Base-by-base conservation (phyloP, 2,888 invertebrate genomes). In the Homarus gammarus region DNA sequence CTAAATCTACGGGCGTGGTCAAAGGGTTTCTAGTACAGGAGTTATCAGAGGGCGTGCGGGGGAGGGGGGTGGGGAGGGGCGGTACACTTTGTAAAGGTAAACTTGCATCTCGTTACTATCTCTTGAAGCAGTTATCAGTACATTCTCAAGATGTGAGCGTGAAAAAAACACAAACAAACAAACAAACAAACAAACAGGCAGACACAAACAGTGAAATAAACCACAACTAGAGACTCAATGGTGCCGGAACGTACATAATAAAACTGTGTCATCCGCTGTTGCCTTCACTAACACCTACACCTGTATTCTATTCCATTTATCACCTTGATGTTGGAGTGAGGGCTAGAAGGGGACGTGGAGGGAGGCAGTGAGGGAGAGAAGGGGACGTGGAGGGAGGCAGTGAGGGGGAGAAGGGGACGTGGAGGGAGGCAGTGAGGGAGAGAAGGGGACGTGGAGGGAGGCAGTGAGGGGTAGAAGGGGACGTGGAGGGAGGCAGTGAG, bases 141-240 rank as follows among this genome's bases (percentile, higher is more conserved):
- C 22, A 75, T 75, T 75, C 75, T 44, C 73, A 44, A 44, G 75
- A 44, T 75, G n/a, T 44, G 44, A 44, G 44, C 44, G n/a, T 75
- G 31, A 75, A 40, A 36, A 31, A 36, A 15, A 75, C 1, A 75
- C 36, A 73, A n/a, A 73, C 75, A 75, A 6, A 75, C 5, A 44
- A 33, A 75, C 64, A 64, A 27, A 22, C 64, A 64, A 64, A 27
- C 75, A 36, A 33, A 44, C 75, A 75, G 10, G 15, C 70, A 70
- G 31, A 36, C 70, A 70, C 18, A 70, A 18, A 27, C 70, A n/a
- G 10, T 18, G 49, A 31, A 75, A 75, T 75, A 12, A 18, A 40
- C 40, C 40, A 75, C 64, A 64, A 27, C 22, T 15, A 51, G 73
- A 27, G 31, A 77, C 10, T 44, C 49, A 44, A 31, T 27, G 77